Evolutionary conservation across 2,888 invertebrate species (phyloP).

Genomic region (Drosophila subquinaria): DNA sequence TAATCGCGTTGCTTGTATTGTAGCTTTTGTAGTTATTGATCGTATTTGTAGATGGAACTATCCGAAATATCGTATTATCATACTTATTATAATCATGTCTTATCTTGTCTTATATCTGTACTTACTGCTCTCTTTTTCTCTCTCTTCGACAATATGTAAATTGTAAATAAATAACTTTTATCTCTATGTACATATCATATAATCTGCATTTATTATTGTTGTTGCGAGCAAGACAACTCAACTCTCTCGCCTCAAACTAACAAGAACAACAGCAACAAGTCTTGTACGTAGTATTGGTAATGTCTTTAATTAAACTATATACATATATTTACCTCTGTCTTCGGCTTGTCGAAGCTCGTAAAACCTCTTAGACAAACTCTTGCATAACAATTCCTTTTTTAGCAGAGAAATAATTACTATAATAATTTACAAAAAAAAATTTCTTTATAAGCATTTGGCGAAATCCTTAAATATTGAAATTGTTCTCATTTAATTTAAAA

Average conservation of each 20-base stretch:
- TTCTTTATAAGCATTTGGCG: no score
- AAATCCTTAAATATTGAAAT: no score
- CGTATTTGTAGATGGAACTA: conserved; percentile 46
- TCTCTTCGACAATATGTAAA: conserved; percentile 61
- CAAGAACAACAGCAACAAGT: conserved; percentile 68
- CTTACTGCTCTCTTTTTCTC: conserved; percentile 53
- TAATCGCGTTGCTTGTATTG: conserved; percentile 51
- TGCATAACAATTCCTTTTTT: conserved; percentile 1
- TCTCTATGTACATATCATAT: conserved; percentile 71
- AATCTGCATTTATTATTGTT: conserved; percentile 66
- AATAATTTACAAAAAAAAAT: no score
- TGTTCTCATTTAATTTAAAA: no score
- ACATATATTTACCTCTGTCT: not conserved
- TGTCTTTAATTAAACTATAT: conserved; percentile 19
- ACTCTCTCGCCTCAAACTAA: conserved; percentile 43
- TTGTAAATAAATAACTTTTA: conserved; percentile 71
- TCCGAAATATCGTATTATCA: conserved; percentile 15
- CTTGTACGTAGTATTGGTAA: conserved; percentile 74
- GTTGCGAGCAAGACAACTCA: conserved; percentile 35
- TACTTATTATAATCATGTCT: conserved; percentile 12
- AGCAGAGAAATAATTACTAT: no score
- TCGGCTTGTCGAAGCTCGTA: conserved; percentile 21
- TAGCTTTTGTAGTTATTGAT: conserved; percentile 51
- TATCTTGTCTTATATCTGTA: conserved; percentile 35
- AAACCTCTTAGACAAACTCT: conserved; percentile 11